A percentile compares a stretch with the other conserved stretches of the same genome.
Evolutionary conservation across 2,797 vertebrate species (phyloP).

Genomic region (Pygocentrus nattereri): DNA sequence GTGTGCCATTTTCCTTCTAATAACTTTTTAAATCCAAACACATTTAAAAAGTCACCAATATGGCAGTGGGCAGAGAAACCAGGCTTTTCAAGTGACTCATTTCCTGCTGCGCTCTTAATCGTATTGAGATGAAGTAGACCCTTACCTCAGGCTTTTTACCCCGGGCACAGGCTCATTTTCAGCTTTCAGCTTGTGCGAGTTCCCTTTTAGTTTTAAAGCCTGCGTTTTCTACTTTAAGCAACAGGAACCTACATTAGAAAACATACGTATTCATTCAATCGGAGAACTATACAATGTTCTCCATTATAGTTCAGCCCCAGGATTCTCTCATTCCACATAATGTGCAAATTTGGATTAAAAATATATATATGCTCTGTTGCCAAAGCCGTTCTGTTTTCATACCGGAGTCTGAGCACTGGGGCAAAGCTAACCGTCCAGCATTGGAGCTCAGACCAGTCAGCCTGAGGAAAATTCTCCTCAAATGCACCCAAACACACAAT

Average conservation of each 20-base stretch:
- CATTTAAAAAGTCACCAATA: not conserved
- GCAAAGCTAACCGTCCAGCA: not conserved
- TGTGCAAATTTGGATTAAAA: too few species aligned
- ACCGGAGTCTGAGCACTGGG: not conserved
- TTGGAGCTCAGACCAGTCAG: not conserved
- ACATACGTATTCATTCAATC: too few species aligned
- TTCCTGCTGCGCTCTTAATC: slow-evolving; percentile 57
- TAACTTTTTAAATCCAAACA: slow-evolving; percentile 3
- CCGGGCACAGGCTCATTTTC: not conserved
- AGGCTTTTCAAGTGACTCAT: slow-evolving; percentile 22
- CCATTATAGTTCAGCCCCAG: too few species aligned
- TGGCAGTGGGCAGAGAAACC: slow-evolving; percentile 47
- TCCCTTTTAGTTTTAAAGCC: not conserved
- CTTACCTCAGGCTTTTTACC: too few species aligned
- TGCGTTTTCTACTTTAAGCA: not conserved
- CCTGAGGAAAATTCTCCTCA: not conserved
- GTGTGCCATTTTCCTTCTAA: not conserved
- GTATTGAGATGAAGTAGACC: slow-evolving; percentile 25
- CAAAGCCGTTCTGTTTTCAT: not conserved
- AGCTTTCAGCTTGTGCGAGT: slow-evolving; percentile 19
- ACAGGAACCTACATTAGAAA: not conserved
- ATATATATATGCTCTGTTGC: not conserved
- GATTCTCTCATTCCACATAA: too few species aligned
- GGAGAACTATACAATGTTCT: too few species aligned
- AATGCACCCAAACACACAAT: slow-evolving; percentile 1